A percentile compares a stretch with the other conserved stretches of the same genome.
Evolutionary conservation across 1,140 invertebrate species (phyloP).

Genomic region (Aleiodes sp.): DNA sequence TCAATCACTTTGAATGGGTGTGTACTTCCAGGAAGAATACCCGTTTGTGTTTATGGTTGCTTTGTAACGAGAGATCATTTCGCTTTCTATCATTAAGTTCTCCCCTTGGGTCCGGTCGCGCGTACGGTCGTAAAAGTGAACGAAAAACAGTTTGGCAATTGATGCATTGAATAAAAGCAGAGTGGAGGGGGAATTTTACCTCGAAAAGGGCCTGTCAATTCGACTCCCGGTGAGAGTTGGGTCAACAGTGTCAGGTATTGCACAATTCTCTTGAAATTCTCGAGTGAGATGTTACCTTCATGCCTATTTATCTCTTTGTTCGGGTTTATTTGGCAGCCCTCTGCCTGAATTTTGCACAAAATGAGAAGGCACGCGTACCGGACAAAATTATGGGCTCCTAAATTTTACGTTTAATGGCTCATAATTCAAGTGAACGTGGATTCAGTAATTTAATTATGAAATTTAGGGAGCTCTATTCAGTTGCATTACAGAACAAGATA

Average conservation of each 20-base stretch:
- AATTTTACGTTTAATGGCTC: background rate
- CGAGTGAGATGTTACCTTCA: background rate
- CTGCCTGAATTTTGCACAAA: background rate
- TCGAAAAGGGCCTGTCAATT: background rate
- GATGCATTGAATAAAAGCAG: background rate
- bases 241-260: slow-evolving; percentile 45
- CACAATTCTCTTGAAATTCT: slow-evolving; percentile 25
- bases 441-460: background rate
- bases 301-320: slow-evolving; percentile 18
- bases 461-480: background rate
- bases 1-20: background rate
- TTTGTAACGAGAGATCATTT: slow-evolving; percentile 5
- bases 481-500: background rate
- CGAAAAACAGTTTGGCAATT: slow-evolving; percentile 42
- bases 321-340: background rate
- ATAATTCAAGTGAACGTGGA: background rate
- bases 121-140: slow-evolving; percentile 16
- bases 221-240: slow-evolving; percentile 43
- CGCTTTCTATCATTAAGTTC: slow-evolving; percentile 19
- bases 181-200: background rate
- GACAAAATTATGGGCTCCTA: background rate
- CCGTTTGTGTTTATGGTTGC: slow-evolving; percentile 13
- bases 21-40: slow-evolving; percentile 7
- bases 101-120: background rate
- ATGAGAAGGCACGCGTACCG: background rate